Evolutionary conservation across 1,140 invertebrate genomes (phyloP).

Genomic region (Chironomus tepperi): DNA sequence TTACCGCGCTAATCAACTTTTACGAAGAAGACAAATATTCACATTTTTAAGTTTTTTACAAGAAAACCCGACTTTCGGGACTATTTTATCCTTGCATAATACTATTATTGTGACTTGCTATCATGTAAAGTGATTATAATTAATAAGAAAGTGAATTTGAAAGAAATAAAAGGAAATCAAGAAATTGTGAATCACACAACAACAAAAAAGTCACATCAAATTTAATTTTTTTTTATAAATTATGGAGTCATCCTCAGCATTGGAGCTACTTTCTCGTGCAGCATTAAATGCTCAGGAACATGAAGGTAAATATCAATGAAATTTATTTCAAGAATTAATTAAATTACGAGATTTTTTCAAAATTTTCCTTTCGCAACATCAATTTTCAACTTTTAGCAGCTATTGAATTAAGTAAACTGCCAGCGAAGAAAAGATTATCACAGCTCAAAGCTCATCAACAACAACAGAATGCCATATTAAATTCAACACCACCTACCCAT

Average conservation of each 20-base stretch:
- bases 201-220: background rate
- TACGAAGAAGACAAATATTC: no score
- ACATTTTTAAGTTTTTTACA: no score
- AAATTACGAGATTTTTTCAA: no score
- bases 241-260: constrained; percentile 12
- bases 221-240: constrained; percentile 2
- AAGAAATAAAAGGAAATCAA: background rate
- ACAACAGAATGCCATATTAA: constrained; percentile 19
- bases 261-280: background rate
- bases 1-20: no score
- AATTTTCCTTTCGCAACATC: background rate
- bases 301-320: background rate
- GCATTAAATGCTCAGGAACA: constrained; percentile 15
- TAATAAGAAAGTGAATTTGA: background rate
- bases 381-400: background rate
- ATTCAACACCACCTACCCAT: background rate
- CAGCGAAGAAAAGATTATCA: background rate
- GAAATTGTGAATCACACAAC: constrained; percentile 7
- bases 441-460: background rate
- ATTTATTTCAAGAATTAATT: background rate
- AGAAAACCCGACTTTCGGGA: no score
- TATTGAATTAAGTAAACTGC: background rate
- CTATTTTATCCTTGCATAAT: no score
- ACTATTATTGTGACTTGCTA: no score
- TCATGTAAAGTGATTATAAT: background rate